Conservation (phyloP, 2,888 invertebrate species). For the Polylopha cassiicola region DNA sequence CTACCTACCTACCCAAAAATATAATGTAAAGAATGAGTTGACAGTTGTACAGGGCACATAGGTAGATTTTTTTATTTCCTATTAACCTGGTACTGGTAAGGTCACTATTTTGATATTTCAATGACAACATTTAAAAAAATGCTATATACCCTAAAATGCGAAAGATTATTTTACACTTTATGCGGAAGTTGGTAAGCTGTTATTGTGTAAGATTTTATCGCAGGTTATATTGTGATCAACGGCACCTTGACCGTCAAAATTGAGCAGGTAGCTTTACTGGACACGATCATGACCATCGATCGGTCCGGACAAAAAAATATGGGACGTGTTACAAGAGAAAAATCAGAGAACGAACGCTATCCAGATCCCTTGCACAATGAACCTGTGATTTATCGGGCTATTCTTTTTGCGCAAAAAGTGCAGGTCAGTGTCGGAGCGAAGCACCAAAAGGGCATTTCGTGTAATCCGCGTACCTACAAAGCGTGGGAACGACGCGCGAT, state of each 20-base stretch:
- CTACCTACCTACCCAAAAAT: too few relatives aligned
- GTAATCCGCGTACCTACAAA: constrained; percentile 59
- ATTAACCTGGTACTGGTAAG: too few relatives aligned
- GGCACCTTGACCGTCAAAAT: constrained; percentile 71
- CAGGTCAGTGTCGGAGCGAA: constrained; percentile 70
- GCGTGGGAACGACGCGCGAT: constrained; percentile 60
- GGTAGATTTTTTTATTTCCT: too few relatives aligned
- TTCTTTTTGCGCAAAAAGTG: constrained; percentile 72
- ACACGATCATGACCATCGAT: constrained; percentile 49
- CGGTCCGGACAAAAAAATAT: constrained; percentile 56
- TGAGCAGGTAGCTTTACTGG: constrained; percentile 62
- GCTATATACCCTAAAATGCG: too few relatives aligned
- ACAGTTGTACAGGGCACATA: too few relatives aligned
- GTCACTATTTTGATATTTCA: too few relatives aligned
- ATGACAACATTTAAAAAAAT: too few relatives aligned
- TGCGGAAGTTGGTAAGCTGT: constrained; percentile 44
- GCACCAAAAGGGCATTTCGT: constrained; percentile 73
- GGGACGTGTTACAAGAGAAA: constrained; percentile 48
- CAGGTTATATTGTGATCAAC: constrained; percentile 64
- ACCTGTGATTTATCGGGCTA: constrained; percentile 68
- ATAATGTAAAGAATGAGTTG: too few relatives aligned
- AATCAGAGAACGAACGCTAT: constrained; percentile 54
- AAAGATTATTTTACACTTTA: constrained; percentile 35
- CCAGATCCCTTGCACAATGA: constrained; percentile 61
- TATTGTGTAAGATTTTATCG: constrained; percentile 50